phyloP scores from a whole-genome alignment of 2,797 vertebrate genomes.

The Jordanella pulchra region DNA sequence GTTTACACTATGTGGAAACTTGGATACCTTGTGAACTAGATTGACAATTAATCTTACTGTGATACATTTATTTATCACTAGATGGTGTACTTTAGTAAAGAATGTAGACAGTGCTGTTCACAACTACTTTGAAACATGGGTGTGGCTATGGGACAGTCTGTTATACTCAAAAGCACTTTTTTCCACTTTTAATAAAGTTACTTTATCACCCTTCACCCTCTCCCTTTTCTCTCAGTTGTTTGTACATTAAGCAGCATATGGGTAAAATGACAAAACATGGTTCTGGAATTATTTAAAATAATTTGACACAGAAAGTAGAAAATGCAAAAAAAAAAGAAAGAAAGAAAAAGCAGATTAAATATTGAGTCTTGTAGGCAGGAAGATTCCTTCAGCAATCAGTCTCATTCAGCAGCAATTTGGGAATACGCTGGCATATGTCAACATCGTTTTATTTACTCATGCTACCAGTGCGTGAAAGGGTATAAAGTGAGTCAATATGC shows the following conservation, averaged over 20 bases:
- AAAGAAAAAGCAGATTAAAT: neutral
- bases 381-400: neutral
- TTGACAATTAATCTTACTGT: neutral
- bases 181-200: neutral
- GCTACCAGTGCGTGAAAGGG: neutral
- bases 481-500: constrained; percentile 3
- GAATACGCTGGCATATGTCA: neutral
- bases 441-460: constrained; percentile 12
- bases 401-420: neutral
- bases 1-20: no score
- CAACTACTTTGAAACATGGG: constrained; percentile 17
- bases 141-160: constrained; percentile 36
- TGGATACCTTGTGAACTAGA: no score
- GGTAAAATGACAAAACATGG: neutral
- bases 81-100: constrained; percentile 52
- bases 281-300: neutral
- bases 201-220: neutral
- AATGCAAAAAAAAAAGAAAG: neutral
- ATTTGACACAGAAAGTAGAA: neutral
- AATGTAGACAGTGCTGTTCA: neutral
- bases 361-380: neutral
- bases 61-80: constrained; percentile 38
- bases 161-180: neutral
- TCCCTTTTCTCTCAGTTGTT: neutral
- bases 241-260: neutral